phyloP scores from a whole-genome alignment of 2,888 invertebrate species.

The Noctua pronuba region DNA sequence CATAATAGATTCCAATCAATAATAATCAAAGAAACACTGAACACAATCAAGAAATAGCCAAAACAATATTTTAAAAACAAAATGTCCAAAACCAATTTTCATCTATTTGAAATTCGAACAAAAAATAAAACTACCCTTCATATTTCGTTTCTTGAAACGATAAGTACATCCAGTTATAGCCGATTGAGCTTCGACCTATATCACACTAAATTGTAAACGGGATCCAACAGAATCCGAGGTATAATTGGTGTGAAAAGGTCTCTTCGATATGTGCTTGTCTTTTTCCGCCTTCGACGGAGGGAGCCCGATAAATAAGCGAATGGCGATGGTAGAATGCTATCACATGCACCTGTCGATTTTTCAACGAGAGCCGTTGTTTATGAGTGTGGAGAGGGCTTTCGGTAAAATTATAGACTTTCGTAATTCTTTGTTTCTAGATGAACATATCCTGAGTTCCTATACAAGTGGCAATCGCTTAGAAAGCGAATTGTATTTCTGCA shows the following conservation, averaged over 20 bases:
- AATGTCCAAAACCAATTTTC: neutral
- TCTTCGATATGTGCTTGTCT: slow-evolving; percentile 74
- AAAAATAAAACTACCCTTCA: slow-evolving; percentile 14
- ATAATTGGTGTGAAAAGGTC: slow-evolving; percentile 76
- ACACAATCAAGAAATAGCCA: neutral
- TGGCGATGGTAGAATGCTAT: slow-evolving; percentile 81
- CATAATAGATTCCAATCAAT: neutral
- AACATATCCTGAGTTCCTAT: too few species aligned
- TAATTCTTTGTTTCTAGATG: neutral
- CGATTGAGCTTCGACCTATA: slow-evolving; percentile 48
- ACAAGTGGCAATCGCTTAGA: too few species aligned
- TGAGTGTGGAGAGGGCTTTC: slow-evolving; percentile 72
- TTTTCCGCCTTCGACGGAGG: slow-evolving; percentile 74
- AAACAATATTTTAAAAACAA: neutral
- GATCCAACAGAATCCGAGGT: slow-evolving; percentile 61
- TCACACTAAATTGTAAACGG: slow-evolving; percentile 63
- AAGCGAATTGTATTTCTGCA: too few species aligned
- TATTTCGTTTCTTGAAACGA: slow-evolving; percentile 27
- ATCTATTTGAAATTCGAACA: neutral
- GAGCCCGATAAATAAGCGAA: slow-evolving; percentile 83
- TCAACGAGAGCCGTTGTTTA: slow-evolving; percentile 69
- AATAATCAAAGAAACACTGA: neutral
- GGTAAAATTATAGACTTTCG: neutral
- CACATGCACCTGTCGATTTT: slow-evolving; percentile 87
- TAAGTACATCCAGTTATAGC: slow-evolving; percentile 36